phyloP scores from a whole-genome alignment of 1,140 invertebrate genomes.

The Heliconius melpomene region DNA sequence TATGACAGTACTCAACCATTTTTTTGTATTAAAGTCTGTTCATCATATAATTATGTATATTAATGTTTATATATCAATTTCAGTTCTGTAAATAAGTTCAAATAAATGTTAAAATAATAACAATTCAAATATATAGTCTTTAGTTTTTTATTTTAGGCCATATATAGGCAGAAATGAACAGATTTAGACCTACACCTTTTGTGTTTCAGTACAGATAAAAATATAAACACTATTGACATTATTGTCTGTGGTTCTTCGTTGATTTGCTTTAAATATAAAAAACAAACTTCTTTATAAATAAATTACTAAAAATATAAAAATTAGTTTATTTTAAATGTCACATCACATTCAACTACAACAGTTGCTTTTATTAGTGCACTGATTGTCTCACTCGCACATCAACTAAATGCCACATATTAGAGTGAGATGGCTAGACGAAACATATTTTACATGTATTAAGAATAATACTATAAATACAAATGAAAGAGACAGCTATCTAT shows the following conservation, averaged over 20 bases:
- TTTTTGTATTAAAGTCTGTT: neutral
- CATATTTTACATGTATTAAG: neutral
- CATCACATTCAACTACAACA: constrained; percentile 12
- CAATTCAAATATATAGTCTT: neutral
- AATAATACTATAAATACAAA: constrained; percentile 15
- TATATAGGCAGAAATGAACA: constrained; percentile 1
- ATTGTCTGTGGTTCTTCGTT: constrained; percentile 21
- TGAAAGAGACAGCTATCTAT: constrained; percentile 3
- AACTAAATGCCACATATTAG: neutral
- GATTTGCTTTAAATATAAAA: constrained; percentile 12
- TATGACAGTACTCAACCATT: neutral
- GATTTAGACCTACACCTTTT: constrained; percentile 5
- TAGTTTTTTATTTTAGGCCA: constrained; percentile 14
- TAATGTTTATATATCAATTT: neutral
- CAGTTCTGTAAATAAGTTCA: neutral
- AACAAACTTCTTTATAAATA: constrained; percentile 6
- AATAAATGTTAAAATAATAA: neutral
- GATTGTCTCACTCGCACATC: neutral
- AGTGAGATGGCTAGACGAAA: neutral
- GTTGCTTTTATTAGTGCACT: neutral
- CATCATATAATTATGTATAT: neutral
- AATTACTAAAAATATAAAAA: neutral
- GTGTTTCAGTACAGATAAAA: neutral
- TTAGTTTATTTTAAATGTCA: neutral
- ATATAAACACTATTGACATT: constrained; percentile 19